A percentile compares a stretch with the other conserved stretches of the same genome.
These are phyloP conservation scores for Oncorhynchus keta DNA, from an alignment of 2,113 vertebrate genomes.

Conservation along the genomic window DNA sequence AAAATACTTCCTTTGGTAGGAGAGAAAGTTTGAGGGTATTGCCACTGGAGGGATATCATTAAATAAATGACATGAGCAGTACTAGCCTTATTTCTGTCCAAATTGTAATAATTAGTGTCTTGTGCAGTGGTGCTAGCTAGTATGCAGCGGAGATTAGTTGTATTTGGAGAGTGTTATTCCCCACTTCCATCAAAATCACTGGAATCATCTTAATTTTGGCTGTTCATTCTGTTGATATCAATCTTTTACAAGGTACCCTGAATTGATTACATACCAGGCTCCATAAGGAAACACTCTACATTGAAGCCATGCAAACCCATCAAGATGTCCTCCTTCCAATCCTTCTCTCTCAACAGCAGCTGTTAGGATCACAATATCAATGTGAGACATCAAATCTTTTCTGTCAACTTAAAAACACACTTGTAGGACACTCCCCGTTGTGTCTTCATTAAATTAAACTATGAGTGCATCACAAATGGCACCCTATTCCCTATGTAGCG, in stretches of 20 bases:
- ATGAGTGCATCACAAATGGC: too few species aligned
- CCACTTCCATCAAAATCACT: too few species aligned
- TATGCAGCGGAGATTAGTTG: too few species aligned
- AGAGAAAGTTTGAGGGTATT: constrained; percentile 32
- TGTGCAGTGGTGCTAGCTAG: too few species aligned
- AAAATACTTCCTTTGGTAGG: constrained; percentile 53
- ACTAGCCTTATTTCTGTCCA: background rate
- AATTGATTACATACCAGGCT: background rate
- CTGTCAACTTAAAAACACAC: background rate
- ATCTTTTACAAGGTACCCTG: too few species aligned
- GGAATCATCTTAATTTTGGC: background rate
- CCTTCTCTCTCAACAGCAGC: background rate
- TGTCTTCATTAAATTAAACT: background rate
- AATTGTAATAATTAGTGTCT: background rate
- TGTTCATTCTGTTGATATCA: too few species aligned
- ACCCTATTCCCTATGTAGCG: too few species aligned
- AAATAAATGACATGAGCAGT: constrained; percentile 27
- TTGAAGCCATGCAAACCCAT: background rate
- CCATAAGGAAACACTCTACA: background rate
- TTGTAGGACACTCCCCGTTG: background rate
- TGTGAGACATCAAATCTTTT: background rate
- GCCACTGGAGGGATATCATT: constrained; percentile 18
- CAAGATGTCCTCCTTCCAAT: background rate
- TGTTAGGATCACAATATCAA: background rate
- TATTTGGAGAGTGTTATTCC: too few species aligned